Conservation (phyloP, 1,140 invertebrate species). For the Drosophila rufa region DNA sequence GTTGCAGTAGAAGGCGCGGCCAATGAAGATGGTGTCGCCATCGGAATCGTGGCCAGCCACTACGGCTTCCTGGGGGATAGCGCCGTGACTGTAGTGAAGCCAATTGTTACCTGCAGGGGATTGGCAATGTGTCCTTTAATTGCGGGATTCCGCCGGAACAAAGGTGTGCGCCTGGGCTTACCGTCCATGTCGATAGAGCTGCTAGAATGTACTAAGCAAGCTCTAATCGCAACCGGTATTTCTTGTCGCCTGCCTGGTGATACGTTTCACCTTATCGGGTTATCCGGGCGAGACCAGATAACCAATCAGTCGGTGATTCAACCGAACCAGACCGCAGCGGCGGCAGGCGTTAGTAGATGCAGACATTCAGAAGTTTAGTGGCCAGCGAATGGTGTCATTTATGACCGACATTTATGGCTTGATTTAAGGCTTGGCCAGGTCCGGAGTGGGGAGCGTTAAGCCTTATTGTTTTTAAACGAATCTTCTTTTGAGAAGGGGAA, state of each 20-base stretch:
- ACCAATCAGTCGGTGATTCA: conserved; percentile 36
- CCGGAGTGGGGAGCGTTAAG: conserved; percentile 2
- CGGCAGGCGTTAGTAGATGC: conserved; percentile 6
- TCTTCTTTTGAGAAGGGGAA: neutral
- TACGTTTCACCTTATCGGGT: conserved; percentile 19
- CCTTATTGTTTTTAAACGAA: neutral
- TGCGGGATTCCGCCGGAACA: neutral
- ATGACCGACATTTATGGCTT: conserved; percentile 41
- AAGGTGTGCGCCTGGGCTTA: conserved; percentile 33
- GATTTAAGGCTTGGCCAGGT: conserved; percentile 29
- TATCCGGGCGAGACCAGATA: conserved; percentile 32
- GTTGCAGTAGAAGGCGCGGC: conserved; percentile 89
- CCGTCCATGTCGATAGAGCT: conserved; percentile 58
- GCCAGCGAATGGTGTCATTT: conserved; percentile 32
- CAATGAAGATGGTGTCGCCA: conserved; percentile 90
- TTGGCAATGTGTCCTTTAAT: neutral
- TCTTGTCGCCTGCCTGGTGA: conserved; percentile 9
- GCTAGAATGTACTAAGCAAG: conserved; percentile 33
- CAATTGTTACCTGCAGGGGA: conserved; percentile 58
- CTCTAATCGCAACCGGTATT: neutral
- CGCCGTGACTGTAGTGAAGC: conserved; percentile 64
- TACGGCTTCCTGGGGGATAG: conserved; percentile 86
- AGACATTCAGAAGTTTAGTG: conserved; percentile 29
- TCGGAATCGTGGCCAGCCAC: conserved; percentile 90
- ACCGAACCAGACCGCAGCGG: neutral